Percentiles rank a stretch among this genome's conserved stretches.
Conservation (phyloP, 2,797 vertebrate genomes). For the Columba guinea region DNA sequence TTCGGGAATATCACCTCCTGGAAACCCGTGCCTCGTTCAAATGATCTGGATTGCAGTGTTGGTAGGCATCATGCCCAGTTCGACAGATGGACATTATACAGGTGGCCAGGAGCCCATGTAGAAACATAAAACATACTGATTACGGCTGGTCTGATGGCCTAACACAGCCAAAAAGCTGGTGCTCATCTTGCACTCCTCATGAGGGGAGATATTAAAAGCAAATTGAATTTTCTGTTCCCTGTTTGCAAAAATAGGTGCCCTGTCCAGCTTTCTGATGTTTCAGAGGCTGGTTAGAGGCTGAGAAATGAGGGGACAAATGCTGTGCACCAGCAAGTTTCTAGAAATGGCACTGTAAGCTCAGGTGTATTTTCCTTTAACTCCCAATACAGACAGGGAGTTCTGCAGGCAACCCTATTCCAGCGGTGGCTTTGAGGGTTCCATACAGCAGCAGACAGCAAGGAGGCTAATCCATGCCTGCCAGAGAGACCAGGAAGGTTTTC, state of each 20-base stretch:
- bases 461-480: neutral
- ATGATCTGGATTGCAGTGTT: neutral
- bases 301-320: neutral
- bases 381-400: neutral
- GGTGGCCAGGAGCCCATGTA: neutral
- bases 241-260: neutral
- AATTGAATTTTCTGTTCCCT: neutral
- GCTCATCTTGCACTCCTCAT: neutral
- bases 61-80: neutral
- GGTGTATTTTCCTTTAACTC: neutral
- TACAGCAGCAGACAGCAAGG: accelerated
- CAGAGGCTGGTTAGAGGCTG: neutral
- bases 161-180: neutral
- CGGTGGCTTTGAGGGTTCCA: neutral
- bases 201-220: neutral
- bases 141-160: neutral
- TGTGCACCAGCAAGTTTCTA: neutral
- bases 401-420: neutral
- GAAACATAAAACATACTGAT: neutral
- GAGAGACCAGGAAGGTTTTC: neutral
- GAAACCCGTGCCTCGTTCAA: neutral
- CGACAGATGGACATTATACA: neutral
- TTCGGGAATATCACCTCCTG: neutral
- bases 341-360: neutral
- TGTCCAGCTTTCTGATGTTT: neutral